Percentiles rank a stretch among this genome's conserved stretches.
phyloP scores from a whole-genome alignment of 2,888 invertebrate genomes.

The Tenthredo distinguenda region DNA sequence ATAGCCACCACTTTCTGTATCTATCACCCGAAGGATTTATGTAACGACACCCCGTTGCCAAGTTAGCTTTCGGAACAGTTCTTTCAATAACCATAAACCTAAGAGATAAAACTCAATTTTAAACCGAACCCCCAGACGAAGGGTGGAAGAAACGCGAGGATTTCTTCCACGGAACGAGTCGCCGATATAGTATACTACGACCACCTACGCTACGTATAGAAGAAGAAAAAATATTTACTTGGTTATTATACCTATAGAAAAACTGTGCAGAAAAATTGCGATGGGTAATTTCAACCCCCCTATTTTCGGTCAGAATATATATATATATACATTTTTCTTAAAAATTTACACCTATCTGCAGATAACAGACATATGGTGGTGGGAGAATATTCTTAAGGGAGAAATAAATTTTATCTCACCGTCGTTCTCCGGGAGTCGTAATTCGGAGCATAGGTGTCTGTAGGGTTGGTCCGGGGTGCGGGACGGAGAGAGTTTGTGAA shows the following conservation, averaged over 20 bases:
- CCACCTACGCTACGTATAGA: neutral
- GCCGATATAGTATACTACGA: neutral
- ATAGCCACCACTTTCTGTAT: constrained; percentile 44
- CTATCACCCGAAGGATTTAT: constrained; percentile 53
- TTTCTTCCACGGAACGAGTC: neutral
- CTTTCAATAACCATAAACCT: constrained; percentile 56
- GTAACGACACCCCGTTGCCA: constrained; percentile 55
- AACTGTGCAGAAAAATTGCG: too few species aligned
- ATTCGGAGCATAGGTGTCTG: constrained; percentile 21
- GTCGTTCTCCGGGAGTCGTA: neutral
- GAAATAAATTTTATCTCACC: constrained; percentile 19
- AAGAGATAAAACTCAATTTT: constrained; percentile 56
- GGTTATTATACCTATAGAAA: too few species aligned
- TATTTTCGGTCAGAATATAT: too few species aligned
- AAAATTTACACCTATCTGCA: neutral
- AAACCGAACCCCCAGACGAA: constrained; percentile 41
- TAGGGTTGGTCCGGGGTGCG: neutral
- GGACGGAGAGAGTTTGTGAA: neutral
- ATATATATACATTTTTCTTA: too few species aligned
- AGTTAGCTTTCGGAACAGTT: constrained; percentile 55
- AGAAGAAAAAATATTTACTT: too few species aligned
- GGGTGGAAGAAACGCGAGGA: constrained; percentile 15
- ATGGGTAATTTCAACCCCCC: too few species aligned
- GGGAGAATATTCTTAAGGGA: neutral
- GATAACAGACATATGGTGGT: constrained; percentile 8